Evolutionary conservation across 2,113 vertebrate species (phyloP).

Genomic region (Cottus gobio): DNA sequence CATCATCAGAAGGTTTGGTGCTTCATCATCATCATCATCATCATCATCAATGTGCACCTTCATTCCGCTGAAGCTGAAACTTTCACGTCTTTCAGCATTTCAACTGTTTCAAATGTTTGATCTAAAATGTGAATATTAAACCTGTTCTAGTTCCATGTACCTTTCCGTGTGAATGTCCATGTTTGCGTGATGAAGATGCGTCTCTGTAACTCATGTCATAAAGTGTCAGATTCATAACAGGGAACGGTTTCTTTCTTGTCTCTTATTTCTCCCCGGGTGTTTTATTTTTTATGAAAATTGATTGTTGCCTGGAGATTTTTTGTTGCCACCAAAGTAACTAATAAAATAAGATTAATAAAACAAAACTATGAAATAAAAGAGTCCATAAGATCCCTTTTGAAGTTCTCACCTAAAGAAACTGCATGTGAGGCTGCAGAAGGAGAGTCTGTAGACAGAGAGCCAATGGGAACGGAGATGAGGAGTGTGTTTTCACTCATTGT

Average conservation of each 20-base stretch:
- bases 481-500: constrained; percentile 12
- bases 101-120: too few relatives aligned
- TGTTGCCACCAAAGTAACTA: neutral
- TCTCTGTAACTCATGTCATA: too few relatives aligned
- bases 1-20: too few relatives aligned
- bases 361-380: neutral
- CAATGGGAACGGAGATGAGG: neutral
- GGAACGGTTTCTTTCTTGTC: neutral
- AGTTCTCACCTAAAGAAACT: neutral
- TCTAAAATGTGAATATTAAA: neutral
- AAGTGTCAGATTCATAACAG: too few relatives aligned
- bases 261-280: neutral
- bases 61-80: neutral
- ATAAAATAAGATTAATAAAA: neutral
- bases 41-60: neutral
- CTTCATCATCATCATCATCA: too few relatives aligned
- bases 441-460: constrained; percentile 36
- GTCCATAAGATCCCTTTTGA: neutral
- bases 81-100: neutral
- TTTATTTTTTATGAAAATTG: neutral
- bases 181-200: neutral
- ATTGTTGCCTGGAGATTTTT: neutral
- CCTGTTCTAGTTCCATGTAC: neutral
- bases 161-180: neutral
- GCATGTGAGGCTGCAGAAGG: constrained; percentile 2